Conservation (phyloP, 2,113 vertebrate genomes). For the Thamnophis sirtalis region DNA sequence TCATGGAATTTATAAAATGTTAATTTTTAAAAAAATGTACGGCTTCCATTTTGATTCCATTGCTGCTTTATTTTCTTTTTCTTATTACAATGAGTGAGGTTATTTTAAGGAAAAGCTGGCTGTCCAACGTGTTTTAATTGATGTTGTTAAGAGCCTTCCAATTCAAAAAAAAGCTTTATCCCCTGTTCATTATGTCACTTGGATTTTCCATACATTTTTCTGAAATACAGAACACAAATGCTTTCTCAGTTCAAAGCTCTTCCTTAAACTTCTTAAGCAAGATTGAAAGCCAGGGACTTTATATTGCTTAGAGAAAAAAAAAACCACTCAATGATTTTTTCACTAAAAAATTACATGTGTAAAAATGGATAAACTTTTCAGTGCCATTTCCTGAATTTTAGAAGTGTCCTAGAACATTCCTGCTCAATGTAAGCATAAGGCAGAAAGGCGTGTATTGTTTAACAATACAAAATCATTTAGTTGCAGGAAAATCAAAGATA, state of each 20-base stretch:
- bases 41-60: neutral
- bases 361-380: neutral
- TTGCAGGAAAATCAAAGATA: neutral
- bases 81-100: neutral
- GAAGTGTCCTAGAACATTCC: neutral
- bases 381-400: neutral
- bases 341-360: neutral
- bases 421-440: neutral
- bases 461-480: neutral
- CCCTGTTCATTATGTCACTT: neutral
- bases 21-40: neutral
- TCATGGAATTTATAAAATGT: neutral
- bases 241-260: neutral
- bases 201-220: neutral
- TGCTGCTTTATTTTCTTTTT: neutral
- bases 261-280: neutral
- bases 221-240: neutral
- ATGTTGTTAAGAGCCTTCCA: neutral
- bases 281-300: neutral
- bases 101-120: neutral
- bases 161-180: neutral
- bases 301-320: neutral
- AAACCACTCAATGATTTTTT: neutral
- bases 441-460: neutral
- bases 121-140: neutral